Base-by-base conservation (phyloP, 2,888 invertebrate species). In the Tenthredo amoena region DNA sequence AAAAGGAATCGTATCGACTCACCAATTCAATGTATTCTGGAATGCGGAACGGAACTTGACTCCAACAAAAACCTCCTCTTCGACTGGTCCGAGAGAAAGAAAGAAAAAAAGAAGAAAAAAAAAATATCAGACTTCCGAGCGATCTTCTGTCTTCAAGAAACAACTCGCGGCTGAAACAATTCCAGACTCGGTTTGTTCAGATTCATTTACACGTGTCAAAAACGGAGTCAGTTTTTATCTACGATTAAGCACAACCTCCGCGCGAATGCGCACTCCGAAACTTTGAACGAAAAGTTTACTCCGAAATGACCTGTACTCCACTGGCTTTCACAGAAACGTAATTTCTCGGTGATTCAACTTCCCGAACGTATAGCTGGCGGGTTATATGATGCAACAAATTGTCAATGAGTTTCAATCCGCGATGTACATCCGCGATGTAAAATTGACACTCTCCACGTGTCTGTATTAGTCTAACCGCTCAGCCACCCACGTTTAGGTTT, bases 21-120 rank as follows among this genome's bases (percentile, higher is more conserved):
- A 77, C 77, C 77, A 31, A 50, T 77, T 77, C 77, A 77, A 77
- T 34, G 77, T 77, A 31, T 55, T 31, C 18, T 77, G n/a, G 77
- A 77, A 55, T 77, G 77, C 43, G 72, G 72, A 43, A 74, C 40
- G 72, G 21, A 43, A 74, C 26, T 74, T 74, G 40, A 74, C 21
- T 74, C 40, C n/a, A 26, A 12, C 3, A 21, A 74, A 43, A 26
- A 43, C 68, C 34, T 71, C 31, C n/a, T 79, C 81, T 47, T 47
- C 47, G 47, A 47, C 47, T 47, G 47, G 47, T 47, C 47, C 47
- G 15, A 47, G 15, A 15, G 47, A 15, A 47, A 47, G 15, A 3
- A 47, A 15, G 0, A 47, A 47, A 6, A 3, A 47, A 15, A 3
- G 2, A 43, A 2, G 0, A 9, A 9, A n/a, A 7, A 50, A 50